phyloP scores from a whole-genome alignment of 2,888 invertebrate genomes.

The Pristionchus entomophagus region DNA sequence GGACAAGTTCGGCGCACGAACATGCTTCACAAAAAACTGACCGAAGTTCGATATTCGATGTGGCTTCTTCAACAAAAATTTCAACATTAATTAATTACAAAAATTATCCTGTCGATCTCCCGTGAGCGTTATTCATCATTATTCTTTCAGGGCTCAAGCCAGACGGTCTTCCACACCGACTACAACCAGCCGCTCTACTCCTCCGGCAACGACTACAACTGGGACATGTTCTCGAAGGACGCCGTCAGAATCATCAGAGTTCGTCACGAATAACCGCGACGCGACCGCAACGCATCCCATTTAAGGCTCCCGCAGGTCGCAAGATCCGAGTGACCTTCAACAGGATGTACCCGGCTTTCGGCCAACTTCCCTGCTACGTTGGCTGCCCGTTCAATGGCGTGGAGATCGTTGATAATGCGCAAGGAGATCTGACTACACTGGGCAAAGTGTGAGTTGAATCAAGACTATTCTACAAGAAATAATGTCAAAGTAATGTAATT shows the following conservation, averaged over 20 bases:
- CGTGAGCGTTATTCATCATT: neutral
- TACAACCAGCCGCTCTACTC: slow-evolving; percentile 18
- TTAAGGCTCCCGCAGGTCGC: neutral
- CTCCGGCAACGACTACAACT: neutral
- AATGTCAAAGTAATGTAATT: neutral
- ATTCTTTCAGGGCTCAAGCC: neutral
- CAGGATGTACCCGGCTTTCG: neutral
- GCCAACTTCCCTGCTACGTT: neutral
- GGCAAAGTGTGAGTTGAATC: neutral
- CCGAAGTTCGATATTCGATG: too few relatives aligned
- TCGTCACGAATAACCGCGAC: neutral
- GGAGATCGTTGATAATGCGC: neutral
- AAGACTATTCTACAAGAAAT: too few relatives aligned
- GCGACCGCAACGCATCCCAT: neutral
- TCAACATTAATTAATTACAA: neutral
- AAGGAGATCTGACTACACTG: neutral
- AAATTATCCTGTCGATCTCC: neutral
- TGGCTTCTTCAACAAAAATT: neutral
- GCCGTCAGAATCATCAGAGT: slow-evolving; percentile 16
- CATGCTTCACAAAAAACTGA: too few relatives aligned
- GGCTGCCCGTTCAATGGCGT: neutral
- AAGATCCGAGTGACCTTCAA: neutral
- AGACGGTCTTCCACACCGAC: neutral
- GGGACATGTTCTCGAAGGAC: neutral
- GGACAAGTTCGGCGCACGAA: too few relatives aligned